A percentile compares a stretch with the other conserved stretches of the same genome.
phyloP scores from a whole-genome alignment of 1,140 invertebrate species.

The Anastatus disparis region DNA sequence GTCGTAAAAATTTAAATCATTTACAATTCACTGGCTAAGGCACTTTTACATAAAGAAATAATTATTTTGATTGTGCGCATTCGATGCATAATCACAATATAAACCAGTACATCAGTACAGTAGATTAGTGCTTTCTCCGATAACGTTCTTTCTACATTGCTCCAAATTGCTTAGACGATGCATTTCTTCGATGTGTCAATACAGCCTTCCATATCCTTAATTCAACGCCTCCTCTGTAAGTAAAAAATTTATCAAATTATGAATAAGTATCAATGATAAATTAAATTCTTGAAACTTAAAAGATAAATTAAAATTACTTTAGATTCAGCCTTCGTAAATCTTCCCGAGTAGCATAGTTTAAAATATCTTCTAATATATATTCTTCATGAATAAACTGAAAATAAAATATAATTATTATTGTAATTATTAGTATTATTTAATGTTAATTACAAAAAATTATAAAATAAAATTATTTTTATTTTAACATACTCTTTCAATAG shows the following conservation, averaged over 20 bases:
- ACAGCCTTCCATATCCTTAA: constrained; percentile 72
- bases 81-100: constrained; percentile 13
- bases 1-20: constrained; percentile 17
- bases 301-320: constrained; percentile 66
- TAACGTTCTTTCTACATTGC: neutral
- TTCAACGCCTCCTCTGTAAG: constrained; percentile 70
- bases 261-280: neutral
- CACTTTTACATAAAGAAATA: constrained; percentile 21
- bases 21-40: constrained; percentile 36
- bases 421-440: neutral
- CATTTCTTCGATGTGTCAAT: constrained; percentile 56
- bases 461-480: constrained; percentile 50
- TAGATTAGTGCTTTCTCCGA: constrained; percentile 23
- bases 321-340: constrained; percentile 80
- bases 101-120: constrained; percentile 23
- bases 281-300: constrained; percentile 2
- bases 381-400: constrained; percentile 78
- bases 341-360: constrained; percentile 78
- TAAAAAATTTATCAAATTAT: constrained; percentile 16
- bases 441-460: constrained; percentile 49
- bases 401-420: constrained; percentile 43
- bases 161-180: neutral
- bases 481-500: constrained; percentile 68
- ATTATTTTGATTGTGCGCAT: constrained; percentile 5
- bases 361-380: constrained; percentile 82